These are phyloP conservation scores for Mythimna vitellina DNA, from an alignment of 2,888 invertebrate genomes.

Conservation along the genomic window DNA sequence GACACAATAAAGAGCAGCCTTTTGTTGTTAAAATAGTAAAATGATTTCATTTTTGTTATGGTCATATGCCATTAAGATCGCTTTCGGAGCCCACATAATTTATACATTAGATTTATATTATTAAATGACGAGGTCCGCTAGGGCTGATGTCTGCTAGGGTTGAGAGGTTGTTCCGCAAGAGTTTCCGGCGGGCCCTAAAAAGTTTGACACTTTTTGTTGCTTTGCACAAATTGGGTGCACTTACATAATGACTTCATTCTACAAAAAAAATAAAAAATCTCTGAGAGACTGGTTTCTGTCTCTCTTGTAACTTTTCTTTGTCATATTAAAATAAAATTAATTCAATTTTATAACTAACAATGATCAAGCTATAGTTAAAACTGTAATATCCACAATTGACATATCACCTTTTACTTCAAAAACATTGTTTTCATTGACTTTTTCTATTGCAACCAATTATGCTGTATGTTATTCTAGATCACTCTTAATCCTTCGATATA, in stretches of 20 bases:
- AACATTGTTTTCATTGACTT: neutral
- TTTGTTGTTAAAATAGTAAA: conserved; percentile 57
- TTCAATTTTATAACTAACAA: neutral
- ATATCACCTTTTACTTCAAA: neutral
- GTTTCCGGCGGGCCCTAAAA: too few species aligned
- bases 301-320: neutral
- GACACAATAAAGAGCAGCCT: conserved; percentile 61
- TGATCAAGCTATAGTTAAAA: neutral
- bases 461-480: neutral
- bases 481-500: conserved; percentile 29
- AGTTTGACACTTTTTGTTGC: too few species aligned
- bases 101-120: conserved; percentile 36
- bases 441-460: neutral
- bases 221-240: too few species aligned
- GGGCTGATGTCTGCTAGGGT: too few species aligned
- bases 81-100: conserved; percentile 35
- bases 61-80: conserved; percentile 44
- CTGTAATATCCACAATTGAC: neutral
- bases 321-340: neutral
- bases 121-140: too few species aligned
- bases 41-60: conserved; percentile 52
- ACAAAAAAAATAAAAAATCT: neutral
- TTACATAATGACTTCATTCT: too few species aligned
- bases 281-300: conserved; percentile 3
- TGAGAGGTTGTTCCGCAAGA: too few species aligned